Evolutionary conservation across 2,888 invertebrate species (phyloP).

Genomic region (Epiblema foenella): DNA sequence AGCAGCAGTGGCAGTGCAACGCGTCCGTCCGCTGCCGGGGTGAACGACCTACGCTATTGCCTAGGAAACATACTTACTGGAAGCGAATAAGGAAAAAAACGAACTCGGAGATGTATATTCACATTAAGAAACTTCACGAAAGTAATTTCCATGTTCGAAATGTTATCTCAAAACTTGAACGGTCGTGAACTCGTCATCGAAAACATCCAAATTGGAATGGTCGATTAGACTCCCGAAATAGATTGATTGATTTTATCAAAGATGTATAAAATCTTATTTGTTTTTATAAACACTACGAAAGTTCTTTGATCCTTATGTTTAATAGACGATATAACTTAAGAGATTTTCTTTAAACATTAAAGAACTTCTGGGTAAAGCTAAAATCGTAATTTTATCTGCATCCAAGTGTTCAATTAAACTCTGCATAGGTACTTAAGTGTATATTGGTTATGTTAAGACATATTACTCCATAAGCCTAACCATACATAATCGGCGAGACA

Average conservation of each 20-base stretch:
- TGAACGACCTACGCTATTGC: slow-evolving; percentile 63
- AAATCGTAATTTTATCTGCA: background rate
- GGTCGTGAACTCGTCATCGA: slow-evolving; percentile 38
- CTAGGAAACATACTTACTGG: slow-evolving; percentile 57
- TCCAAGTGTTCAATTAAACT: background rate
- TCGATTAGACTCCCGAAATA: slow-evolving; percentile 18
- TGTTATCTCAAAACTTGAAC: slow-evolving; percentile 10
- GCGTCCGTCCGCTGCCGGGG: slow-evolving; percentile 69
- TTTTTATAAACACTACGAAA: slow-evolving; percentile 30
- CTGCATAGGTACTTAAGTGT: background rate
- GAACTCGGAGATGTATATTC: background rate
- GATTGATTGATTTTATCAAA: slow-evolving; percentile 32
- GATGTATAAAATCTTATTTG: slow-evolving; percentile 32
- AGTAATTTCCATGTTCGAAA: slow-evolving; percentile 9
- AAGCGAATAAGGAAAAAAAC: slow-evolving; percentile 50
- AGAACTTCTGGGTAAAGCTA: background rate
- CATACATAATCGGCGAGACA: slow-evolving; percentile 54
- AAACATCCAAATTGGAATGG: slow-evolving; percentile 3
- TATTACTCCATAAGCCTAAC: slow-evolving; percentile 34
- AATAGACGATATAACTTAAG: slow-evolving; percentile 12
- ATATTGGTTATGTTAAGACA: slow-evolving; percentile 7
- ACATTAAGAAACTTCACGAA: background rate
- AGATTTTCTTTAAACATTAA: background rate
- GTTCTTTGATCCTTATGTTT: slow-evolving; percentile 35
- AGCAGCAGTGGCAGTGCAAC: slow-evolving; percentile 65